phyloP scores from a whole-genome alignment of 2,113 vertebrate species.

The Gasterosteus aculeatus region DNA sequence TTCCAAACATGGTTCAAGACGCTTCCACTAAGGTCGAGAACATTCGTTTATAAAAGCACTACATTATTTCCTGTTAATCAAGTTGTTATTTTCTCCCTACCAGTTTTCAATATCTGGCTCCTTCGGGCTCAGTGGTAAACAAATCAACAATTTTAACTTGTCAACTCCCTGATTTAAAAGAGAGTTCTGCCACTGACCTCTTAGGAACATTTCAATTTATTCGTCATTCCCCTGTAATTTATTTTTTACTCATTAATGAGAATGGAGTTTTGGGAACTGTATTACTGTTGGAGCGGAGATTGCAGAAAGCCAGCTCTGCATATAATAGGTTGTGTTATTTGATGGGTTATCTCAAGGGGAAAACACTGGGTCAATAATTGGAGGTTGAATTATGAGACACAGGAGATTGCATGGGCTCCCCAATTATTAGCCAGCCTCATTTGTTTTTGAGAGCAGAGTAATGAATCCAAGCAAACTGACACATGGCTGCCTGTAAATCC shows the following conservation, averaged over 20 bases:
- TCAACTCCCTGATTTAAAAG: slow-evolving; percentile 61
- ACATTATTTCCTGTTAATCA: slow-evolving; percentile 69
- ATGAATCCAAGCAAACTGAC: slow-evolving; percentile 31
- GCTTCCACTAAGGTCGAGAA: slow-evolving; percentile 44
- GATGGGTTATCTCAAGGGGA: slow-evolving; percentile 48
- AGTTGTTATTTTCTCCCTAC: slow-evolving; percentile 49
- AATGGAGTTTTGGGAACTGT: slow-evolving; percentile 27
- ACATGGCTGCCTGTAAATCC: background rate
- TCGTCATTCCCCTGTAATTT: slow-evolving; percentile 41
- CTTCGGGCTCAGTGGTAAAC: slow-evolving; percentile 31
- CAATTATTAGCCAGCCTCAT: slow-evolving; percentile 34
- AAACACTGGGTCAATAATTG: slow-evolving; percentile 55
- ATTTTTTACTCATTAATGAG: slow-evolving; percentile 57
- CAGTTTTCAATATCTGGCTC: slow-evolving; percentile 22
- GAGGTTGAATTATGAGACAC: slow-evolving; percentile 38
- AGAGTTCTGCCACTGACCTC: slow-evolving; percentile 42
- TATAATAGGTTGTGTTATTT: slow-evolving; percentile 50
- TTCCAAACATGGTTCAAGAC: slow-evolving; percentile 30
- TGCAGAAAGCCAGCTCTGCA: slow-evolving; percentile 21
- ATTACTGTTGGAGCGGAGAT: slow-evolving; percentile 33
- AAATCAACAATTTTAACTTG: slow-evolving; percentile 62
- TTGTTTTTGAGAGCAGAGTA: slow-evolving; percentile 29
- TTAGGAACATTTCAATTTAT: slow-evolving; percentile 64
- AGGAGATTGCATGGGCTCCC: slow-evolving; percentile 32
- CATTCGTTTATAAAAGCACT: slow-evolving; percentile 53